Evolutionary conservation across 2,888 invertebrate species (phyloP).

Genomic region (Oxytorus armatus): DNA sequence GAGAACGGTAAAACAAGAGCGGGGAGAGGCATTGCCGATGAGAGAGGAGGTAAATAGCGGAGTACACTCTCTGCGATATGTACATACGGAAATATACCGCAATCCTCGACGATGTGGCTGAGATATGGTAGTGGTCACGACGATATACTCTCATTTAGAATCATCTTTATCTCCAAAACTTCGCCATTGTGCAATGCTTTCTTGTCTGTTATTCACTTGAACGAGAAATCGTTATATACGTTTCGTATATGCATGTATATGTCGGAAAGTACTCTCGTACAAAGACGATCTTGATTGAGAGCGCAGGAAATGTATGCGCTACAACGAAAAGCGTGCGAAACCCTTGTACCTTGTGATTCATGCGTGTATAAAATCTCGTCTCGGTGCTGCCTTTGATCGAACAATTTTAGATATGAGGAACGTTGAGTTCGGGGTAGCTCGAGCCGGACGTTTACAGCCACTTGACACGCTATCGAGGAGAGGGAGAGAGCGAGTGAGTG

Average conservation of each 20-base stretch:
- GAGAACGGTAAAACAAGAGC: conserved; percentile 76
- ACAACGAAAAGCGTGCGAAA: conserved; percentile 47
- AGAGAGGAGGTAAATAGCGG: conserved; percentile 29
- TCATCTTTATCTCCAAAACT: conserved; percentile 23
- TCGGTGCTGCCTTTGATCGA: conserved; percentile 69
- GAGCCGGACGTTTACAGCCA: conserved; percentile 70
- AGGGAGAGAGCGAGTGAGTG: conserved; percentile 8
- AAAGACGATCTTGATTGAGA: conserved; percentile 54
- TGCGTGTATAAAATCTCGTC: conserved; percentile 60
- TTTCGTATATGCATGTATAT: conserved; percentile 1
- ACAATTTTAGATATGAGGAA: conserved; percentile 70
- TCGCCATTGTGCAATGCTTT: conserved; percentile 19
- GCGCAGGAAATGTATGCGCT: conserved; percentile 56
- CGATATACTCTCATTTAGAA: not conserved
- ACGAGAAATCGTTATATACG: not conserved
- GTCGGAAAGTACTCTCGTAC: conserved; percentile 25
- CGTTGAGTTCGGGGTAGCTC: conserved; percentile 36
- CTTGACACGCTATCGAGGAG: conserved; percentile 71
- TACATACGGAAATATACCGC: not conserved
- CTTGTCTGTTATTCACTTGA: conserved; percentile 32
- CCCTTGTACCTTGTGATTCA: conserved; percentile 43
- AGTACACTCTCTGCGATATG: conserved; percentile 49
- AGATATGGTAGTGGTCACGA: conserved; percentile 19
- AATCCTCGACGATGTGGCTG: conserved; percentile 31
- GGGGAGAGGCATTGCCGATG: conserved; percentile 64